Evolutionary conservation across 2,797 vertebrate species (phyloP), one percentile per base, ranked within the genome.

Genomic region (Choloepus didactylus): DNA sequence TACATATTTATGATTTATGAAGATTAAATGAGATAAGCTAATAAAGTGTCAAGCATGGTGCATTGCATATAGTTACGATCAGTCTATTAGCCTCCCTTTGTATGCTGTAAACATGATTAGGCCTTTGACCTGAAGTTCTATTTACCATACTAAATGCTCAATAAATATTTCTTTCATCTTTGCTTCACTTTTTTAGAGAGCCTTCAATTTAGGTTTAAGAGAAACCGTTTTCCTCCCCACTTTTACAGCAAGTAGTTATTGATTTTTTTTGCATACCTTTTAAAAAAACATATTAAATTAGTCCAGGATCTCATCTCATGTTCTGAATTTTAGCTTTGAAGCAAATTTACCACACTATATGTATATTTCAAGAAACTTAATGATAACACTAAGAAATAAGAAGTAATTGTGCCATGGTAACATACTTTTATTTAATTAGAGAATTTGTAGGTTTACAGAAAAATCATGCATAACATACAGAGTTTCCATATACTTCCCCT

Each of bases 251-350:
- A 86, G 89, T 46, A 44, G 27, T 79, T 95, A 93, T 84, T 96
- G 87, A 94, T 94, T 93, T 95, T 90, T 54, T 76, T 93, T 93
- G 64, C 75, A 49, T 25, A 83, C 25, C 21, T 56, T 95, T 89
- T 83, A 90, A 86, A 96, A 92, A 35, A 35, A 35, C 2, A 87
- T 92, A 94, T 80, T 84, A 89, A 94, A 44, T 95, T 91, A 94
- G 91, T 76, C 27, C 29, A 90, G 6, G 23, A 35, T 35, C 35
- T 35, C 35, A 76, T 76, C 19, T 88, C 49, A 51, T 86, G 35
- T 72, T 83, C 73, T 94, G 27, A 95, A 19, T 56, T 94, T 90
- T 76, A 91, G 46, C 46, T 16, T 69, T 86, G 67, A 95, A 96
- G 27, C 69, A 73, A 92, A 76, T 79, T 87, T 75, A 44, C 59